phyloP scores from a whole-genome alignment of 2,113 vertebrate genomes.

The Tamias sibiricus region DNA sequence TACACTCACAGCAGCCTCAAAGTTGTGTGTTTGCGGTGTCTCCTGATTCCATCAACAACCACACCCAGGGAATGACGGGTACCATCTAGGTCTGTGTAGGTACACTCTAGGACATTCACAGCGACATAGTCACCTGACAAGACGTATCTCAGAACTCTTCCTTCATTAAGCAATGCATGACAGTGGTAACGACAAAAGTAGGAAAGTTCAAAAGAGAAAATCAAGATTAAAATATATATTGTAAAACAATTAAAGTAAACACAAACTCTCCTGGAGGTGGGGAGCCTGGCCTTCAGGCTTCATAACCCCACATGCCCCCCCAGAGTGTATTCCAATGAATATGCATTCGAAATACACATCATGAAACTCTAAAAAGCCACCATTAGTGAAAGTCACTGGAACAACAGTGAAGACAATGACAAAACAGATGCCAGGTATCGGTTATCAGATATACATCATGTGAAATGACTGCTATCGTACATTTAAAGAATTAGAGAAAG shows the following conservation, averaged over 20 bases:
- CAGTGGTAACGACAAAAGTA: neutral
- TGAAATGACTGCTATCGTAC: neutral
- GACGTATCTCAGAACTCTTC: neutral
- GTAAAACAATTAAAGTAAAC: conserved; percentile 4
- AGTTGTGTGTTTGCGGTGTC: neutral
- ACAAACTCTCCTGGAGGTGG: neutral
- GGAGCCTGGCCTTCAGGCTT: neutral
- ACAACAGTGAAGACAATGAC: neutral
- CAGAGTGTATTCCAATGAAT: neutral
- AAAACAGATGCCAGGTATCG: neutral
- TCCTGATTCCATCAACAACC: neutral
- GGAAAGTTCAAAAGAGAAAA: neutral
- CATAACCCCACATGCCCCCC: neutral
- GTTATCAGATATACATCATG: neutral
- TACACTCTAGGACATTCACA: neutral
- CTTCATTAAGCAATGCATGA: neutral
- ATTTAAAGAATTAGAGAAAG: neutral
- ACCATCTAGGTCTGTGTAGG: too few species aligned
- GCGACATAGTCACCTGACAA: neutral
- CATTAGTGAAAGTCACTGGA: neutral
- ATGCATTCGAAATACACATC: neutral
- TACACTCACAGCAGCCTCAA: neutral
- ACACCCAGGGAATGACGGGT: neutral
- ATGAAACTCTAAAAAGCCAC: neutral
- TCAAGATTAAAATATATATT: neutral